Conservation (phyloP, 2,113 vertebrate species). For the Turnix velox region DNA sequence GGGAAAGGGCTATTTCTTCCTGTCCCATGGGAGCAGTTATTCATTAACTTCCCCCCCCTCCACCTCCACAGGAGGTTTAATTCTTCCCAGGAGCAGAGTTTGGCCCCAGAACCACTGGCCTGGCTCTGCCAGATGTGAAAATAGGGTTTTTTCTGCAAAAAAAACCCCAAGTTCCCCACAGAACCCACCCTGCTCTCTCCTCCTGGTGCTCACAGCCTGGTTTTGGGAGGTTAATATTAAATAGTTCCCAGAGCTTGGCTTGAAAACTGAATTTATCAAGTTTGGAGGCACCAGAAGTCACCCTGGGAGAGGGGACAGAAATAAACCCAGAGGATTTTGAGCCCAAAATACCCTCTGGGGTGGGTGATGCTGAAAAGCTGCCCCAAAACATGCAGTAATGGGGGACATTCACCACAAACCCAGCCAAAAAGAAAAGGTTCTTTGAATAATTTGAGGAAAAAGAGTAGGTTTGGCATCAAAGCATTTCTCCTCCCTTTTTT, state of each 20-base stretch:
- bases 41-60: background rate
- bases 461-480: background rate
- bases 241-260: rapidly evolving
- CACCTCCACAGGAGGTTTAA: background rate
- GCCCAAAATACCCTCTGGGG: background rate
- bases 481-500: background rate
- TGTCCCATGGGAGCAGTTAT: background rate
- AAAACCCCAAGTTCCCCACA: rapidly evolving
- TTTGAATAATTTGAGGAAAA: background rate
- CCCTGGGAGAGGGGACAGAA: background rate
- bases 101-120: rapidly evolving
- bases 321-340: background rate
- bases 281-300: background rate
- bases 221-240: background rate
- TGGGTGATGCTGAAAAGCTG: background rate
- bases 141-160: background rate
- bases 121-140: background rate
- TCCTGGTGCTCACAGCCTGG: rapidly evolving
- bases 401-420: background rate
- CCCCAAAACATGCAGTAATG: background rate
- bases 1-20: background rate
- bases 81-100: background rate
- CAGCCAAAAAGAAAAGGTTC: background rate
- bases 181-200: rapidly evolving
- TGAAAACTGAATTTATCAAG: rapidly evolving